phyloP scores from a whole-genome alignment of 2,113 vertebrate genomes.

The Pteropus alecto region DNA sequence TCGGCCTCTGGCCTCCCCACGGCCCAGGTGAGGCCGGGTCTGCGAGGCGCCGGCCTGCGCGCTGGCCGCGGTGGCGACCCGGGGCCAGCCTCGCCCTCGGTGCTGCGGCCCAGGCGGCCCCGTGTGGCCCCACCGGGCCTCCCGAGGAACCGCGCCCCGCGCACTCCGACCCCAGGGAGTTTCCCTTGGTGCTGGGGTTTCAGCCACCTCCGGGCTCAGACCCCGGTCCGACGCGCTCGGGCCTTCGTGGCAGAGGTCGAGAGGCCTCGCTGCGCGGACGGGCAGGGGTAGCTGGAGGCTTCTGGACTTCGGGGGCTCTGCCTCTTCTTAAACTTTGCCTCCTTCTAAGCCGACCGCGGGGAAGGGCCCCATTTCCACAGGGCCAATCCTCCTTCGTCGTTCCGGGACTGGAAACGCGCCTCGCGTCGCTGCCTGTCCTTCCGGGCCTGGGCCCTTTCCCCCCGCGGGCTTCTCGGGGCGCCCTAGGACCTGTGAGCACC shows the following conservation, averaged over 20 bases:
- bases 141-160: not conserved
- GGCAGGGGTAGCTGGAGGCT: not conserved
- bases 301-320: not conserved
- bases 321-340: not conserved
- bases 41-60: not conserved
- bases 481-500: not conserved
- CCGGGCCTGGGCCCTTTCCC: not conserved
- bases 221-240: rapidly evolving
- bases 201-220: not conserved
- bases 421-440: not conserved
- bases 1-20: not conserved
- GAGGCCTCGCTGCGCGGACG: not conserved
- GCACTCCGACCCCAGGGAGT: too few species aligned
- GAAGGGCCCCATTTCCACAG: not conserved
- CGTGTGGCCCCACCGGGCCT: not conserved
- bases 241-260: not conserved
- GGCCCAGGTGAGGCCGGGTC: slow-evolving; percentile 28
- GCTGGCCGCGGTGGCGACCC: rapidly evolving
- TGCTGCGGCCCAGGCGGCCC: not conserved
- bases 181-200: not conserved
- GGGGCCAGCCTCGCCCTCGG: not conserved
- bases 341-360: not conserved
- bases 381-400: rapidly evolving
- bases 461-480: not conserved
- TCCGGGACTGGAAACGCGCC: not conserved